Evolutionary conservation across 2,888 invertebrate genomes (phyloP), one percentile per base, ranked within the genome.

Genomic region (Spodoptera littoralis): DNA sequence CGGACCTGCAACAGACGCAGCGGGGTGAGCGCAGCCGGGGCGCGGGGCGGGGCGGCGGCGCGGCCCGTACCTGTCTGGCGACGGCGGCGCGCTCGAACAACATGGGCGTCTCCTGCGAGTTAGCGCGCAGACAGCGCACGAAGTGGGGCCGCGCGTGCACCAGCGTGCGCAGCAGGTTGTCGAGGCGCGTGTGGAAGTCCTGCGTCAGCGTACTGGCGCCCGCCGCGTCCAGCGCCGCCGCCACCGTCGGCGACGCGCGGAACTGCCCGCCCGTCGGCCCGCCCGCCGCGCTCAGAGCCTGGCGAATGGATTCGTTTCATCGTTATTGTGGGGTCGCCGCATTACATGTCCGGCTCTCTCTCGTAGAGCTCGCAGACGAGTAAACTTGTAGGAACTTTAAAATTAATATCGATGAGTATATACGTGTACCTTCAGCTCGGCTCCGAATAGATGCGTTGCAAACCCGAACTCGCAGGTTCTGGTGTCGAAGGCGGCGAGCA

Each of bases 391-490:
- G 4, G 30, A 0, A 36, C 36, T 36, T 36, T 9, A 36, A 36
- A 36, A 36, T 36, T 2, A 36, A 36, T 36, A 36, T 36, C 9
- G 8, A 36, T 36, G 9, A 36, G 36, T 22, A 6, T 53, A 44
- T 18, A 18, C 2, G 18, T 66, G 48, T 96, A 89, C 91, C 94
- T 98, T 98, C 69, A 99, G 94, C 90, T 99, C 99, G 58, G 97
- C 97, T 1, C 98, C 98, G 88, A 99, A 99, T n/a, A 99, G 95
- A 88, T 99, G 98, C 18, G 98, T 98, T 0, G 98, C 99, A 90
- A 99, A 99, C n/a, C 99, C 99, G 91, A 99, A 99, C 88, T 98
- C 98, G 92, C 99, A 99, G 61, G 96, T 97, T 83, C 98, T 97
- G 84, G 98, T 98, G 91, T 98, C 98, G 91, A 99, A 99, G 2